These are phyloP conservation scores for Danaus melanippus DNA, from an alignment of 1,140 invertebrate species.

Conservation along the genomic window DNA sequence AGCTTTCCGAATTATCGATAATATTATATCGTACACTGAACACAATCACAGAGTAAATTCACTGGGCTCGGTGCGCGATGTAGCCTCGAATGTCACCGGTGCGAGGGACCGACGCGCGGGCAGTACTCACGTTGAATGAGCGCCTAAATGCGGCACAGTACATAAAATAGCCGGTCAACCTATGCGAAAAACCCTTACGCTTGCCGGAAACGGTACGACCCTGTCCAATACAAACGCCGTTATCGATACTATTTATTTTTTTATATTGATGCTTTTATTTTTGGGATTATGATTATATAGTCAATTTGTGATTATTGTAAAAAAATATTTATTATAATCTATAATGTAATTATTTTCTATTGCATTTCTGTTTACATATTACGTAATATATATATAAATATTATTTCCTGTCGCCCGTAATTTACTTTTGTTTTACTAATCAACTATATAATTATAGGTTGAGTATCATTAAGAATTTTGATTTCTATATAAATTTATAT, in stretches of 20 bases:
- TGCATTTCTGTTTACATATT: too few species aligned
- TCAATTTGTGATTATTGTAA: not conserved
- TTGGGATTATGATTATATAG: not conserved
- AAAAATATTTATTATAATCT: too few species aligned
- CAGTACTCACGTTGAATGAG: slow-evolving; percentile 62
- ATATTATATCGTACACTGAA: slow-evolving; percentile 23
- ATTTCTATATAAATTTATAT: too few species aligned
- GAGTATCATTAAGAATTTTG: too few species aligned
- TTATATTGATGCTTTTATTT: slow-evolving; percentile 1
- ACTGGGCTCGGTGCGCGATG: slow-evolving; percentile 20
- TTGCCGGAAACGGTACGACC: slow-evolving; percentile 49
- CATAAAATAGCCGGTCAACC: slow-evolving; percentile 67
- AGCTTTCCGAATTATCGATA: slow-evolving; percentile 10
- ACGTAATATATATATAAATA: not conserved
- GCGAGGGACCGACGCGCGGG: slow-evolving; percentile 59
- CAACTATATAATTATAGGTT: not conserved
- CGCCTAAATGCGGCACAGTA: slow-evolving; percentile 62
- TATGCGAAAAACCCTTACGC: slow-evolving; percentile 67
- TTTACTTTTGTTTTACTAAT: not conserved
- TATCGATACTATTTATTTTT: slow-evolving; percentile 6
- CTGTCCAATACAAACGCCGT: slow-evolving; percentile 33
- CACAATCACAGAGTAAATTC: slow-evolving; percentile 39
- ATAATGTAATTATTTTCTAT: too few species aligned
- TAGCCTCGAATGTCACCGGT: slow-evolving; percentile 38
- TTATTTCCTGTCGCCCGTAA: not conserved